Evolutionary conservation across 2,888 invertebrate species (phyloP), one percentile per base, ranked within the genome.

Genomic region (Dromius quadrimaculatus): DNA sequence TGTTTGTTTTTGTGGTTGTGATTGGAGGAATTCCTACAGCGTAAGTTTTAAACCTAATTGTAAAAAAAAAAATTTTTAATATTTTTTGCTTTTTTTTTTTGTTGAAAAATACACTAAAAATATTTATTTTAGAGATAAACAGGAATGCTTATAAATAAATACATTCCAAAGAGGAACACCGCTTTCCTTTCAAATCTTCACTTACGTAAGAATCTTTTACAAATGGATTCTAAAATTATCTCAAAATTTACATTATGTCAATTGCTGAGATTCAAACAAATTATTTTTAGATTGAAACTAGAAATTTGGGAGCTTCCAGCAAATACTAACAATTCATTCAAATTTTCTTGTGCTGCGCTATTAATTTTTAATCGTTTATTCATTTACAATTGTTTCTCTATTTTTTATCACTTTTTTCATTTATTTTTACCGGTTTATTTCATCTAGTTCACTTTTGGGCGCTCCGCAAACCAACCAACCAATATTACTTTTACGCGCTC

Each of bases 201-300:
- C 41, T 54, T 54, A 15, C 50, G 50, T 54, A 28, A 54, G 6
- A 54, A 54, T 54, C 8, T 15, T 28, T 5, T 54, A 47, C 28
- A 54, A 54, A 54, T 54, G 28, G 50, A 28, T 54, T 54, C 50
- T 54, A 54, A 54, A 23, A 17, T 54, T 54, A 54, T 28, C 50
- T 9, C 50, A 54, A 28, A 23, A 54, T 54, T 54, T 54, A 54
- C 50, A 54, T 54, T 54, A 54, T 54, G 50, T 4, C 28, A 54
- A 54, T 54, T 54, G 9, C 28, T 17, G 13, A 28, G 28, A 28
- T 50, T 13, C 23, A 50, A 13, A 45, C 11, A 20, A 22, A 23
- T 47, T 47, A 47, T 47, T 47, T 47, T 47, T 54, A 13, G 9
- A 11, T n/a, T 9, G 13, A 54, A 23, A 11, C 23, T 3, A 17